Conservation (phyloP, 2,888 invertebrate species). For the Cheilosia vulpina region DNA sequence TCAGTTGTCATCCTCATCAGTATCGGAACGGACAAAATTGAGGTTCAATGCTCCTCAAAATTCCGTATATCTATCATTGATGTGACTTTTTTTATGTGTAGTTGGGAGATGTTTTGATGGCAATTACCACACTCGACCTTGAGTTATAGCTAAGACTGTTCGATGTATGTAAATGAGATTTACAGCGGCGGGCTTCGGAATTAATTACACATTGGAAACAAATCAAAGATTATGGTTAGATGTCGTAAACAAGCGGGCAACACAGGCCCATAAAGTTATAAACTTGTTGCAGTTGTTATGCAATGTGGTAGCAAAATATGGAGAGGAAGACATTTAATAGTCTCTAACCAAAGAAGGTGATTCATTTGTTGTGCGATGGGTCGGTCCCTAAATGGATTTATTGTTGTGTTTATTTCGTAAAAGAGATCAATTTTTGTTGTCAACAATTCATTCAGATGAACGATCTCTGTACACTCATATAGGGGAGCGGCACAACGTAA, state of each 20-base stretch:
- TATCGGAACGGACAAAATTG: neutral
- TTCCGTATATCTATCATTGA: neutral
- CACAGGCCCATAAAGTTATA: slow-evolving; percentile 3
- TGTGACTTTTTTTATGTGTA: neutral
- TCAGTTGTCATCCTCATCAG: no score
- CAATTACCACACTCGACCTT: slow-evolving; percentile 25
- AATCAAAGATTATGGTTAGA: slow-evolving; percentile 22
- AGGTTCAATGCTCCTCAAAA: slow-evolving; percentile 36
- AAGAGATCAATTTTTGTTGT: slow-evolving; percentile 17
- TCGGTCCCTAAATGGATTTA: slow-evolving; percentile 10
- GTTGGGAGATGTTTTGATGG: no score
- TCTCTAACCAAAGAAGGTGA: slow-evolving; percentile 4
- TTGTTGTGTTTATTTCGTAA: neutral
- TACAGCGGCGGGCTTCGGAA: slow-evolving; percentile 15
- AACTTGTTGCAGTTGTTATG: slow-evolving; percentile 18
- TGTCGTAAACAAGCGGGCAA: neutral
- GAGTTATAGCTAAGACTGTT: slow-evolving; percentile 1
- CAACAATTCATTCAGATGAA: slow-evolving; percentile 2
- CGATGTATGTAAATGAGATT: slow-evolving; percentile 17
- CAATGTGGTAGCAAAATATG: neutral
- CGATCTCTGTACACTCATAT: neutral
- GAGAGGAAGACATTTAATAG: neutral
- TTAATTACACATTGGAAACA: slow-evolving; percentile 21
- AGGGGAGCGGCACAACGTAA: neutral
- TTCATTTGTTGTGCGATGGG: neutral